Conservation (phyloP, 2,888 invertebrate genomes). For the Drosophila testacea region DNA sequence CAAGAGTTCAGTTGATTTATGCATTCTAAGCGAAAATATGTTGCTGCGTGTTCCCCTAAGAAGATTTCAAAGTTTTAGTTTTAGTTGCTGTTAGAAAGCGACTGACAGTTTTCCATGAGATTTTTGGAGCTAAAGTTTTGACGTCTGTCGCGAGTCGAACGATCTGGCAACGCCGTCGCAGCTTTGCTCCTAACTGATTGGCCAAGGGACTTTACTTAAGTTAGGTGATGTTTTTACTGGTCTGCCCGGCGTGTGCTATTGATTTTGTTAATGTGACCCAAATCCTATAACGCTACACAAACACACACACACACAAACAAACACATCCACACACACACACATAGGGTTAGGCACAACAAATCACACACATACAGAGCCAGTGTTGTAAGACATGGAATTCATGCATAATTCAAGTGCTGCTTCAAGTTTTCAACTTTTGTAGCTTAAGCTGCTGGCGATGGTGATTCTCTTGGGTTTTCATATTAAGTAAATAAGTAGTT, state of each 20-base stretch:
- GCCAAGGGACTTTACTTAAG: conserved; percentile 2
- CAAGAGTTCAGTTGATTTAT: background rate
- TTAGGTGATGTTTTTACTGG: conserved; percentile 15
- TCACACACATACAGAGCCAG: background rate
- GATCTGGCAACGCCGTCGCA: conserved; percentile 12
- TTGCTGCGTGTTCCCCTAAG: background rate
- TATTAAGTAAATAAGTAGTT: conserved; percentile 22
- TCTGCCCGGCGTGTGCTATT: conserved; percentile 50
- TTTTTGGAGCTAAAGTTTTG: background rate
- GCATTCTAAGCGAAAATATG: background rate
- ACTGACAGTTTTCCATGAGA: background rate
- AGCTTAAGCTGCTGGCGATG: conserved; percentile 6
- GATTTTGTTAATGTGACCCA: conserved; percentile 73
- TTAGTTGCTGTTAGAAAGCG: background rate
- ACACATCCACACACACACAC: conserved; percentile 4
- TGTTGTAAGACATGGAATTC: conserved; percentile 15
- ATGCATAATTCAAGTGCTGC: conserved; percentile 66
- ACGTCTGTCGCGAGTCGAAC: background rate
- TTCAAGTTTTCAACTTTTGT: conserved; percentile 44
- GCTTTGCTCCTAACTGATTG: conserved; percentile 9
- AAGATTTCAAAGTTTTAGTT: conserved; percentile 4
- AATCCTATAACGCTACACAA: conserved; percentile 37
- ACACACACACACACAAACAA: conserved; percentile 9
- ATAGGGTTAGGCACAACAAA: background rate
- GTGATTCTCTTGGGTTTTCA: background rate